Evolutionary conservation across 2,113 vertebrate species (phyloP), one percentile per base, ranked within the genome.

Genomic region (Fulmarus glacialis): DNA sequence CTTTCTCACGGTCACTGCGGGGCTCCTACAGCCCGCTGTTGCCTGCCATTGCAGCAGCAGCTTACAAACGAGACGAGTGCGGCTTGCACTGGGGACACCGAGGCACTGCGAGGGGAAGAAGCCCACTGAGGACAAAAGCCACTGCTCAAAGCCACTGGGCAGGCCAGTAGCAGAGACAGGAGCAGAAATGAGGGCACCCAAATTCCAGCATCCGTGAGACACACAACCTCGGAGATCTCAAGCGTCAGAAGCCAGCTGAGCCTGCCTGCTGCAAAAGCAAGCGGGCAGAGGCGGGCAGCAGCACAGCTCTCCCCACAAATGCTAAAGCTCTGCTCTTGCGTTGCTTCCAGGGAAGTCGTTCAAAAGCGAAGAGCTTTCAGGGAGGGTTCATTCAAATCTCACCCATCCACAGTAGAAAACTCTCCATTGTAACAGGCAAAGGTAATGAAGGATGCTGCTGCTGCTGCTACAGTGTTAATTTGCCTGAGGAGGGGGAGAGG

Each of bases 31-130:
- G 70, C n/a, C n/a, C 6, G 1, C 26, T 27, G 14, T 5, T 56
- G n/a, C 18, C 22, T 42, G 48, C 34, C 6, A 2, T 19, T 14
- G 36, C 62, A 73, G 55, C 6, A 81, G 32, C 47, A 52, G 10
- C 26, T 38, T 24, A 48, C n/a, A 67, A 58, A 58, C 0, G 0
- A 62, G n/a, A 18, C 1, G 7, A 68, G 27, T 1, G 9, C 1
- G 3, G 42, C 15, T 59, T 29, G 24, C 1, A 9, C 26, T 15
- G 20, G 23, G 26, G 27, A 72, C n/a, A 19, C 34, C 2, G 53
- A 80, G 30, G 64, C 59, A 43, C 24, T 34, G 43, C 0, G 0
- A 87, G 50, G 34, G 14, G 30, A 84, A 71, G 78, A 30, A 73
- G 32, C 13, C 63, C 19, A 3, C 21, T 10, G 26, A 40, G n/a